Conservation (phyloP, 2,113 vertebrate species). For the Syngnathus typhle region DNA sequence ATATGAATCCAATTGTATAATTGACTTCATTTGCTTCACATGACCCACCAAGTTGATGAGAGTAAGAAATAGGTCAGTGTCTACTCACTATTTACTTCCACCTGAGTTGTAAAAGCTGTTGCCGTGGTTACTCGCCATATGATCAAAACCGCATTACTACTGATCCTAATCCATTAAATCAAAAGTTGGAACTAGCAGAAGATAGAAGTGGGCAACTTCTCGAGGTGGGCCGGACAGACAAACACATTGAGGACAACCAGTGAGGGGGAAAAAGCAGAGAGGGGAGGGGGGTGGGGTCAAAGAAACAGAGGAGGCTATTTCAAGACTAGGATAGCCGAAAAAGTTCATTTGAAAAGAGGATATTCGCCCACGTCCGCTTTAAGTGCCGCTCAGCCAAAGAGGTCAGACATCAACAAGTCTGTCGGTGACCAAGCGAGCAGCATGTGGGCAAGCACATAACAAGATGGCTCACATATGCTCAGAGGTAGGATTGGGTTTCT, state of each 20-base stretch:
- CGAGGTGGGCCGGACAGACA: slow-evolving; percentile 21
- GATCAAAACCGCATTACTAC: slow-evolving; percentile 3
- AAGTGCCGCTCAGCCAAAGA: slow-evolving; percentile 4
- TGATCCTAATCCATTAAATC: not conserved
- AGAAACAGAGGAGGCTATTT: slow-evolving; percentile 45
- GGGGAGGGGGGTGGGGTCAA: slow-evolving; percentile 8
- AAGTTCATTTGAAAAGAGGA: slow-evolving; percentile 36
- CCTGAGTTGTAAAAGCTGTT: slow-evolving; percentile 20
- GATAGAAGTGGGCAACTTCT: not conserved
- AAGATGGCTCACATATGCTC: slow-evolving; percentile 21
- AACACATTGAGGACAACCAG: slow-evolving; percentile 60
- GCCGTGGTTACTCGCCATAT: slow-evolving; percentile 10
- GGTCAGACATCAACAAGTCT: slow-evolving; percentile 37
- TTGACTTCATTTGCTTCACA: slow-evolving; percentile 4
- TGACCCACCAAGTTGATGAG: slow-evolving; percentile 10
- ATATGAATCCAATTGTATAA: too few relatives aligned
- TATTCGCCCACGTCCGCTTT: not conserved
- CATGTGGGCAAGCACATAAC: slow-evolving; percentile 19
- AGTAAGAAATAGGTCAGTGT: slow-evolving; percentile 32
- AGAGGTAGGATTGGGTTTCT: slow-evolving; percentile 23
- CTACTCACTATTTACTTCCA: slow-evolving; percentile 7
- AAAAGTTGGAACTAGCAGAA: not conserved
- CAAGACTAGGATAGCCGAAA: slow-evolving; percentile 46
- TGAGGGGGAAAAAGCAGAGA: slow-evolving; percentile 37
- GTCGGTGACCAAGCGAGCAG: not conserved